These are phyloP conservation scores for Actinemys pallida DNA, from an alignment of 2,113 vertebrate species.

Conservation along the genomic window DNA sequence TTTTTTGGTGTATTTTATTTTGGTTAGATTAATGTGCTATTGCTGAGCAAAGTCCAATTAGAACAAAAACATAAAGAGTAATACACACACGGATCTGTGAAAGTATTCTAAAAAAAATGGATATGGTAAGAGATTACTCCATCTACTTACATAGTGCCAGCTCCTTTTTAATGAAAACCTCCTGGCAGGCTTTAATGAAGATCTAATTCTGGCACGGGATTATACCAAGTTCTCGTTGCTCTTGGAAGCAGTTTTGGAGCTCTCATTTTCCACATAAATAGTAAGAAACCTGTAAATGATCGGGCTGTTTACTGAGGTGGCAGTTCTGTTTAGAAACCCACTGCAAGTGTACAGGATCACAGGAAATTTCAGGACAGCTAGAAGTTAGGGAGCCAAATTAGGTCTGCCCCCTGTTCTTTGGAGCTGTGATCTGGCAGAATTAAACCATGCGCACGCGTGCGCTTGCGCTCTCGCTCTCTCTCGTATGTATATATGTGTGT, in stretches of 20 bases:
- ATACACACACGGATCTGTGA: not conserved
- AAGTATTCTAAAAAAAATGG: not conserved
- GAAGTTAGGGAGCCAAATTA: not conserved
- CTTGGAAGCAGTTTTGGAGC: constrained; percentile 28
- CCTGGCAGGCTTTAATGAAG: constrained; percentile 18
- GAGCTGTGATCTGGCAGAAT: not conserved
- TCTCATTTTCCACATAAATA: not conserved
- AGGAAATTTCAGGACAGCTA: not conserved
- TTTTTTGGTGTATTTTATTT: not conserved
- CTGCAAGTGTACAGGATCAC: not conserved
- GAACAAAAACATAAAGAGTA: not conserved
- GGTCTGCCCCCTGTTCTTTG: not conserved
- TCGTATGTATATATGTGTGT: rapidly evolving
- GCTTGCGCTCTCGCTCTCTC: not conserved
- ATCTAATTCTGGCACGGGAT: not conserved
- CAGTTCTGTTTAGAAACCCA: not conserved
- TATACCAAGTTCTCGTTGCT: constrained; percentile 27
- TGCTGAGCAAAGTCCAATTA: not conserved
- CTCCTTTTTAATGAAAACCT: constrained; percentile 38
- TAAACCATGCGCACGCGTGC: not conserved
- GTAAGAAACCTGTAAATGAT: not conserved
- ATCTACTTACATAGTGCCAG: not conserved
- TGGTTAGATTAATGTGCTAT: not conserved
- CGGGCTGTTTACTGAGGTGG: not conserved
- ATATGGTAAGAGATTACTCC: not conserved